phyloP scores from a whole-genome alignment of 2,113 vertebrate genomes.

The Spea bombifrons region DNA sequence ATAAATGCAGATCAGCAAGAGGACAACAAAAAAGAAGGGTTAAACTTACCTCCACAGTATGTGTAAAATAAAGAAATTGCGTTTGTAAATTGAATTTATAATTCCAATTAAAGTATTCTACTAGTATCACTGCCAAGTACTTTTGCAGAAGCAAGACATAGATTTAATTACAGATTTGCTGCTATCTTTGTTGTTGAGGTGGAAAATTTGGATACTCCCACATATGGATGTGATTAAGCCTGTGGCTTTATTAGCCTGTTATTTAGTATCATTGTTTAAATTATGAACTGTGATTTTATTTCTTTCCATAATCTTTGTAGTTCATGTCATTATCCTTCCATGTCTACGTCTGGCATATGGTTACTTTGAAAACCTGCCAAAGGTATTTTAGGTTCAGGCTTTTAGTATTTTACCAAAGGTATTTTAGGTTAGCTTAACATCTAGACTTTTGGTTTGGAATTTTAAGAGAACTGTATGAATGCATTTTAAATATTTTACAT shows the following conservation, averaged over 20 bases:
- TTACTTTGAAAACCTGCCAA: conserved; percentile 73
- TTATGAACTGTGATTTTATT: conserved; percentile 77
- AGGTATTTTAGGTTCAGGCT: conserved; percentile 72
- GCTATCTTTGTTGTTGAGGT: conserved; percentile 60
- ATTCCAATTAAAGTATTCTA: conserved; percentile 16
- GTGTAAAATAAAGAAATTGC: neutral
- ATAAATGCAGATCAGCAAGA: neutral
- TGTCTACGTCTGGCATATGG: conserved; percentile 72
- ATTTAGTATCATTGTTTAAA: conserved; percentile 72
- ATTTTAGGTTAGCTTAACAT: conserved; percentile 62
- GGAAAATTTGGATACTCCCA: conserved; percentile 62
- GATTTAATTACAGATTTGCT: conserved; percentile 61
- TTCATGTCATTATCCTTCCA: conserved; percentile 71
- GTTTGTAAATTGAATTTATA: conserved; percentile 7
- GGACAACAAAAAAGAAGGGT: neutral
- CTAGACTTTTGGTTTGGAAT: neutral
- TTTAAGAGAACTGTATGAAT: no score
- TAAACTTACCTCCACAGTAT: neutral
- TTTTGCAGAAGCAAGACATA: conserved; percentile 54
- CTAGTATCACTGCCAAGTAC: neutral
- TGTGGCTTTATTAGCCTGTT: conserved; percentile 63
- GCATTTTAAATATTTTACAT: no score
- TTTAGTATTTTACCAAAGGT: conserved; percentile 66
- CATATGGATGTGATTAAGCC: conserved; percentile 70
- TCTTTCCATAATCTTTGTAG: conserved; percentile 74